Conservation (phyloP, 2,797 vertebrate genomes). For the Kryptopterus vitreolus region DNA sequence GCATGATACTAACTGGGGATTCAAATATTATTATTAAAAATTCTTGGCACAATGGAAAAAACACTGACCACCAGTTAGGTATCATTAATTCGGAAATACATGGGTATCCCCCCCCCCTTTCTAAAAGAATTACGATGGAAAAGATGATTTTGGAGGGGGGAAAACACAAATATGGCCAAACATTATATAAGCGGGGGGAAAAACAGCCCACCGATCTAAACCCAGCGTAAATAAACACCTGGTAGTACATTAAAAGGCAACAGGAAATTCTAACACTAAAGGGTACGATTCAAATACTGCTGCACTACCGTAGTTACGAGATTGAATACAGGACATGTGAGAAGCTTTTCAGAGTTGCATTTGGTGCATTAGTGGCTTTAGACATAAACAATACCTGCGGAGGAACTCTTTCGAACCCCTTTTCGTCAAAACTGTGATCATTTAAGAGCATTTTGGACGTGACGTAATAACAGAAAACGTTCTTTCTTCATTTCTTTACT, state of each 20-base stretch:
- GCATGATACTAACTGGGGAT: not conserved
- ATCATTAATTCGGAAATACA: not conserved
- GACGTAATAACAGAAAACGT: not conserved
- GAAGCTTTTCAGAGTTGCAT: not conserved
- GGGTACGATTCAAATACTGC: slow-evolving; percentile 35
- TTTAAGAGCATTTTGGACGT: not conserved
- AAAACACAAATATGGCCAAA: not conserved
- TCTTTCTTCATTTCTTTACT: not conserved
- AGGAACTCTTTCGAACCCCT: not conserved
- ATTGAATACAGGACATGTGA: not conserved
- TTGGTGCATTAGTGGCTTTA: slow-evolving; percentile 33
- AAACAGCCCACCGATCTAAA: slow-evolving; percentile 4
- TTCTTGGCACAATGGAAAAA: not conserved
- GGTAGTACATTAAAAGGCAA: slow-evolving; percentile 40
- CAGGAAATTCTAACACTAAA: slow-evolving; percentile 24
- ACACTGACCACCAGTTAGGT: not conserved
- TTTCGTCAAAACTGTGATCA: not conserved
- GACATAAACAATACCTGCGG: slow-evolving; percentile 8
- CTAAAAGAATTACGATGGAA: not conserved
- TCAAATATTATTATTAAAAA: no score
- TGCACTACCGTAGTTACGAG: slow-evolving; percentile 10
- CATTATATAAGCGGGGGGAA: not conserved
- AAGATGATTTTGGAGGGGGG: not conserved
- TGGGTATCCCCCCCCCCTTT: no score
- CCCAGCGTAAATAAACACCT: slow-evolving; percentile 17